Evolutionary conservation across 2,888 invertebrate species (phyloP), one percentile per base, ranked within the genome.

Genomic region (Cyclophora punctaria): DNA sequence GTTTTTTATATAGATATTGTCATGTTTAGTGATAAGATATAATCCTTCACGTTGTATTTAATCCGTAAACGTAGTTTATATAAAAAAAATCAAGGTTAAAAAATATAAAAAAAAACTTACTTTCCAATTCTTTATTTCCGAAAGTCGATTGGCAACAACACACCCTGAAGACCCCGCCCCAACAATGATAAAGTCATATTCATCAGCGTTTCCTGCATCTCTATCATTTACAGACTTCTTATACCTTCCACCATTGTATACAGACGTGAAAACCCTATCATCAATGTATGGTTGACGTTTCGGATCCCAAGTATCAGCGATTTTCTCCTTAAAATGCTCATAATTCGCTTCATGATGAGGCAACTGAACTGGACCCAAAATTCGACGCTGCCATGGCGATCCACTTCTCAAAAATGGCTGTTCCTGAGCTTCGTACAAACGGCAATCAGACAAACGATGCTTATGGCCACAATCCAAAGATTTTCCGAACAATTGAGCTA

Each of bases 111-210:
- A 33, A 6, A 5, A 5, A 53, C 60, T 53, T 45, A 82, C 83
- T 66, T 71, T 82, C 72, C 77, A 79, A 2, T 73, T 46, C 3
- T 55, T 52, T 5, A 68, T 51, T 4, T 68, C 75, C 2, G 80
- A 69, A 20, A 83, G 49, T 51, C 83, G 63, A 41, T 78, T 82
- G 0, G 80, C 75, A 0, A 82, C 70, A 0, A 83, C 77, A 43
- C 81, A 79, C 0, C 83, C 83, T 0, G 83, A 78, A 0, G 82
- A 37, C 0, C 83, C 83, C 0, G 82, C 83, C 0, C 83, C 83
- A 0, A 83, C 79, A 0, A 83, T 71, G 3, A 83, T 75, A 40
- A 83, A 83, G 44, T 83, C 83, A 48, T 73, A 83, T 35, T 71
- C 71, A 34, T 69, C 65, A 6, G 37, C 48, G 3, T 67, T 20